Evolutionary conservation across 1,140 invertebrate species (phyloP).

Genomic region (Brachionus rubens): DNA sequence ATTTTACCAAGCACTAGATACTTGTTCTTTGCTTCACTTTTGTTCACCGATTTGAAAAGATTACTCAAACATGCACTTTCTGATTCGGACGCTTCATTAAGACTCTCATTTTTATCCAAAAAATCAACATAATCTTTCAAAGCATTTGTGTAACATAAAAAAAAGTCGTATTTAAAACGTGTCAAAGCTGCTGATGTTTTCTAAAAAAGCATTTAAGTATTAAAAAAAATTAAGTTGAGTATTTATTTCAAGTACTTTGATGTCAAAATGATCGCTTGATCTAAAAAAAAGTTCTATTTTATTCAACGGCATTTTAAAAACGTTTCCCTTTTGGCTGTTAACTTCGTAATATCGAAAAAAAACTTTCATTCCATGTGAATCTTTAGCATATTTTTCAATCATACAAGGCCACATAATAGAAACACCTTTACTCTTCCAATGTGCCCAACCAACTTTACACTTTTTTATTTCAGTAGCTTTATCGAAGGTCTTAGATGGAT

Average conservation of each 20-base stretch:
- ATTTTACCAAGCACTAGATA: constrained; percentile 9
- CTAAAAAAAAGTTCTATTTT: constrained; percentile 10
- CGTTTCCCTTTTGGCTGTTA: constrained; percentile 18
- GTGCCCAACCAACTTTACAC: constrained; percentile 7
- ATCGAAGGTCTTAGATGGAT: background rate
- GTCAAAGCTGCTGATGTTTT: background rate
- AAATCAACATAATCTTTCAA: constrained; percentile 8
- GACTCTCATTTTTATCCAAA: background rate
- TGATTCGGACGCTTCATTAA: background rate
- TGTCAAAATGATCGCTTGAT: constrained; percentile 2
- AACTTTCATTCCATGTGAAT: background rate
- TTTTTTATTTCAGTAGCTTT: background rate
- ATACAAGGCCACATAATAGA: constrained; percentile 24
- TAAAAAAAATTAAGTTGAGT: background rate
- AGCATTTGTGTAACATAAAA: background rate
- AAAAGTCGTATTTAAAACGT: background rate
- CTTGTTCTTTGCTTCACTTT: background rate
- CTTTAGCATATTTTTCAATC: constrained; percentile 38
- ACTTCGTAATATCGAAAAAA: constrained; percentile 17
- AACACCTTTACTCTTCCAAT: background rate
- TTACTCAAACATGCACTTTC: background rate
- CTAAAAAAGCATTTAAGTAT: background rate
- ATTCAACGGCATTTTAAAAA: background rate
- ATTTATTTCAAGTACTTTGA: background rate
- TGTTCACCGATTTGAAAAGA: background rate